These are phyloP conservation scores for Sweltsa coloradensis DNA, from an alignment of 1,140 invertebrate genomes.

Conservation along the genomic window DNA sequence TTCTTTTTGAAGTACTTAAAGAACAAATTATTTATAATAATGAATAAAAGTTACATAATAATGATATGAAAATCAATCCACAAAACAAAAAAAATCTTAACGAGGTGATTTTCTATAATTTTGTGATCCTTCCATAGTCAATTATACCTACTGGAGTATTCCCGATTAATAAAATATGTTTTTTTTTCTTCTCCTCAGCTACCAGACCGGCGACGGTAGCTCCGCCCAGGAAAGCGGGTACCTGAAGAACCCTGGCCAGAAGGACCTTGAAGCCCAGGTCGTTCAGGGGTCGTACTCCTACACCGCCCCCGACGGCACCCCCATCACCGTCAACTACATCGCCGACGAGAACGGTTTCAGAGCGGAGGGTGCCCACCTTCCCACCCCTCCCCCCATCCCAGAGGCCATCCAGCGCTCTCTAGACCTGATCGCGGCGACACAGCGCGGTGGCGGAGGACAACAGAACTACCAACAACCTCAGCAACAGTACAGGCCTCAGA, in stretches of 20 bases:
- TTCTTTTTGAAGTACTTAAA: too few relatives aligned
- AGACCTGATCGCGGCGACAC: slow-evolving; percentile 2
- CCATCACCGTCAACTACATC: slow-evolving; percentile 44
- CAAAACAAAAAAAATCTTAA: too few relatives aligned
- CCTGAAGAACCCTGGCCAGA: slow-evolving; percentile 48
- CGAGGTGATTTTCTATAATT: too few relatives aligned
- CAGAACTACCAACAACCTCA: not conserved
- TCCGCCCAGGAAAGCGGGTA: slow-evolving; percentile 49
- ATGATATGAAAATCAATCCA: too few relatives aligned
- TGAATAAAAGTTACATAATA: too few relatives aligned
- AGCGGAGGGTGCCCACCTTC: slow-evolving; percentile 45
- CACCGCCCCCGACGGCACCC: slow-evolving; percentile 47
- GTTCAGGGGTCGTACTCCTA: slow-evolving; percentile 53
- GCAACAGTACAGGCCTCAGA: not conserved
- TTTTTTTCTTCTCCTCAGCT: slow-evolving; percentile 34
- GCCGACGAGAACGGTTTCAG: slow-evolving; percentile 67
- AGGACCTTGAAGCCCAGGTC: slow-evolving; percentile 29
- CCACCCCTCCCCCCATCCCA: slow-evolving; percentile 24
- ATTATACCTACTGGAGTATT: not conserved
- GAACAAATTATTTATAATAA: too few relatives aligned
- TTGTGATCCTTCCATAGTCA: too few relatives aligned
- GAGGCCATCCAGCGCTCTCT: slow-evolving; percentile 11
- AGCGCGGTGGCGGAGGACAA: not conserved
- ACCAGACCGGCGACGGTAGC: slow-evolving; percentile 59
- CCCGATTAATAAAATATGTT: not conserved